Conservation (phyloP, 2,113 vertebrate genomes). For the Oriolus oriolus region DNA sequence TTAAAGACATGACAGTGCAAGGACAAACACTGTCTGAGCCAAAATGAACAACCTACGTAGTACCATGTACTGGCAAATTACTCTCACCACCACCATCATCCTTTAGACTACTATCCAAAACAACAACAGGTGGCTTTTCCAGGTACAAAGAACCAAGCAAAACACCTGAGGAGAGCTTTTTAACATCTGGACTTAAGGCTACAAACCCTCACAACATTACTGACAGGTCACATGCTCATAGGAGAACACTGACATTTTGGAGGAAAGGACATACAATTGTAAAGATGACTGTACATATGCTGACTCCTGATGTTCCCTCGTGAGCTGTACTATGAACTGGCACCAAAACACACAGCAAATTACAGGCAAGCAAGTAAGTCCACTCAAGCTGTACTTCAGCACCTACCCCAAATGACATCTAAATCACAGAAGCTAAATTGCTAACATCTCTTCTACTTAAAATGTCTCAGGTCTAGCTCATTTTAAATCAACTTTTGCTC, state of each 20-base stretch:
- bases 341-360: not conserved
- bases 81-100: not conserved
- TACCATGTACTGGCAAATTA: not conserved
- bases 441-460: not conserved
- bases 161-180: not conserved
- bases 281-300: not conserved
- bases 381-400: not conserved
- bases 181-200: not conserved
- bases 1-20: not conserved
- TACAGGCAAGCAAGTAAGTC: not conserved
- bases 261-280: fast-evolving
- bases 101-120: not conserved
- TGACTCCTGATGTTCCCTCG: not conserved
- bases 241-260: not conserved
- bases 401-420: not conserved
- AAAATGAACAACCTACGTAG: not conserved
- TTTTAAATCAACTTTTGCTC: not conserved
- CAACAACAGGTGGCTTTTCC: not conserved
- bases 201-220: not conserved
- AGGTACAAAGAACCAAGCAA: not conserved
- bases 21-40: not conserved
- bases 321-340: not conserved
- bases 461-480: not conserved
- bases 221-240: fast-evolving
- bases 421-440: not conserved